Percentiles rank a stretch among this genome's conserved stretches.
These are phyloP conservation scores for Thumatha senex DNA, from an alignment of 2,888 invertebrate genomes.

Conservation along the genomic window DNA sequence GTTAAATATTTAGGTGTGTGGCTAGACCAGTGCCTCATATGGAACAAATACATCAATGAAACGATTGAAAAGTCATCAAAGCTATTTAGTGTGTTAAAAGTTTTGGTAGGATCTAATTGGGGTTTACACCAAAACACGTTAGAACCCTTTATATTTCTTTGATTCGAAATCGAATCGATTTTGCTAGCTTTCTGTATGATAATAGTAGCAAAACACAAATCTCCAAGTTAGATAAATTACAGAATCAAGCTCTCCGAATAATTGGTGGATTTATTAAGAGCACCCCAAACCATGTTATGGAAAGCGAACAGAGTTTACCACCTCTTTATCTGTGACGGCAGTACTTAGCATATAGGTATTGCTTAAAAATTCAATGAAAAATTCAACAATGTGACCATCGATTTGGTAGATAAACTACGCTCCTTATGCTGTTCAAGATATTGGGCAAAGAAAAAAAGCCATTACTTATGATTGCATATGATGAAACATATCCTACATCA, in stretches of 20 bases:
- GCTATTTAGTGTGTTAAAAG: not conserved
- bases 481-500: too few relatives aligned
- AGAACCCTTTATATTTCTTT: not conserved
- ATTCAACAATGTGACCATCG: too few relatives aligned
- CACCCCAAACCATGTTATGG: not conserved
- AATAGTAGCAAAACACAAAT: not conserved
- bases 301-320: not conserved
- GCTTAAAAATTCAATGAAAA: not conserved
- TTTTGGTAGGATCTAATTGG: not conserved
- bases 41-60: not conserved
- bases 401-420: too few relatives aligned
- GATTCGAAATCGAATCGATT: constrained; percentile 1
- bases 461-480: too few relatives aligned
- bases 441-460: too few relatives aligned
- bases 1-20: not conserved
- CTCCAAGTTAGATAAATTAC: not conserved
- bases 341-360: not conserved
- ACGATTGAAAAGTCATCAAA: not conserved
- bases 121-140: not conserved
- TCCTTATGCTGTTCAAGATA: too few relatives aligned
- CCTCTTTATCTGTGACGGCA: not conserved
- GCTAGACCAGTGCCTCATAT: not conserved
- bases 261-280: not conserved
- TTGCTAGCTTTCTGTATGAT: not conserved
- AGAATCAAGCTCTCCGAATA: not conserved